Evolutionary conservation across 2,888 invertebrate genomes (phyloP), one percentile per base, ranked within the genome.

Genomic region (Pelosia muscerda): DNA sequence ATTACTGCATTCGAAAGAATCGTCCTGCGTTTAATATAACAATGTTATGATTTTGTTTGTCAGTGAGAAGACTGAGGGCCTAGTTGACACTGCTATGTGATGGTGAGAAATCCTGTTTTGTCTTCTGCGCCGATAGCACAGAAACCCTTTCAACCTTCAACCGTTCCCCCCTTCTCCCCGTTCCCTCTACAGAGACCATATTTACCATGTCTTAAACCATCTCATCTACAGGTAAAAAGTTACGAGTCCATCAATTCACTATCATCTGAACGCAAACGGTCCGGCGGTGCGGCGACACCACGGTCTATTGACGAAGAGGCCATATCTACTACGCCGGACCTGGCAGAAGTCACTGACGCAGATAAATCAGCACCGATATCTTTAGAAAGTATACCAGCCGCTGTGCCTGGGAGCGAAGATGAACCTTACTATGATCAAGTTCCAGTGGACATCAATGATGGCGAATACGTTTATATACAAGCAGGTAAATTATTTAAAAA

Each of bases 381-480:
- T 0, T 76, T 94, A 19, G 95, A 94, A 73, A 94, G 93, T 75
- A 89, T 93, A 63, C 92, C 94, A 2, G 90, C 91, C 1, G 84
- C 82, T 19, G 88, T 83, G 49, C 87, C 91, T 1, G 77, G 83
- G 9, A 77, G 86, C 5, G 95, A 95, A 68, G 96, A 96, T 78
- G 97, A 97, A 82, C 97, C 97, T 0, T 97, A 96, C 81, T 97
- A 97, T 81, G 97, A 97, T 83, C 96, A 96, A 85, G 97, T 97
- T 62, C 97, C 97, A 0, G 93, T 96, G 61, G 97, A 97, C 75
- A 95, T 95, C 61, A 95, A 95, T 75, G 96, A 96, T 77, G 97
- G 97, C 65, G 97, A 97, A 94, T 97, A 97, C 86, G 97, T 97
- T 76, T 97, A 97, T 83, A 96, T 97, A 72, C 96, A 97, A 93